Evolutionary conservation across 2,113 vertebrate species (phyloP).

Genomic region (Eulemur macaco): DNA sequence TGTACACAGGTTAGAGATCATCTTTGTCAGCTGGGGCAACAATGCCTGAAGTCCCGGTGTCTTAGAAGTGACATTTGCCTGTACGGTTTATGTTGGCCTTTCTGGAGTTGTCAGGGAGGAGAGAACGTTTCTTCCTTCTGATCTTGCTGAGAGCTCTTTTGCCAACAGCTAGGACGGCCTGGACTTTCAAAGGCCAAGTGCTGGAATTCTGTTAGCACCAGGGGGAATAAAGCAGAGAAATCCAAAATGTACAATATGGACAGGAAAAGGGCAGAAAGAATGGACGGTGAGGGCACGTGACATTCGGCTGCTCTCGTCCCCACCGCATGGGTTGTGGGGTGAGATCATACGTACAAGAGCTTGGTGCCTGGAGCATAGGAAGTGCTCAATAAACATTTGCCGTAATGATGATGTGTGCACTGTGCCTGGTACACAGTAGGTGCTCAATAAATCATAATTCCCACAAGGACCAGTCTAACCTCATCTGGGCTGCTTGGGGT

Average conservation of each 20-base stretch:
- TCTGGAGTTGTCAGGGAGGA: not conserved
- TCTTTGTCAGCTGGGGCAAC: not conserved
- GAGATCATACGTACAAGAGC: not conserved
- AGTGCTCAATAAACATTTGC: not conserved
- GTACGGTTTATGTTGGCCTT: not conserved
- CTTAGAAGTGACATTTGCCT: not conserved
- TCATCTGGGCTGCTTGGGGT: not conserved
- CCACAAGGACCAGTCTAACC: constrained; percentile 15
- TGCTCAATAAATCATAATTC: constrained; percentile 70
- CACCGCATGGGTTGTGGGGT: not conserved
- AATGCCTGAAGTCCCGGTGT: not conserved
- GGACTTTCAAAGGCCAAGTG: not conserved
- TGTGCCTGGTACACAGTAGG: constrained; percentile 41
- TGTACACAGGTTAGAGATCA: not conserved
- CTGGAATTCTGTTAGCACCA: not conserved
- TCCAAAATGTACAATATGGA: not conserved
- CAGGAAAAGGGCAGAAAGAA: not conserved
- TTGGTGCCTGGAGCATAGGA: not conserved
- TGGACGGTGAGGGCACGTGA: accelerated
- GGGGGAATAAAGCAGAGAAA: not conserved
- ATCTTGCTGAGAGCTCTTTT: not conserved
- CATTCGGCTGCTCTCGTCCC: not conserved
- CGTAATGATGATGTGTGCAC: not conserved
- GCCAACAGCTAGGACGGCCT: not conserved
- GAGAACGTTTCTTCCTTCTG: not conserved